Conservation (phyloP, 1,140 invertebrate species). For the Calycopis cecrops region DNA sequence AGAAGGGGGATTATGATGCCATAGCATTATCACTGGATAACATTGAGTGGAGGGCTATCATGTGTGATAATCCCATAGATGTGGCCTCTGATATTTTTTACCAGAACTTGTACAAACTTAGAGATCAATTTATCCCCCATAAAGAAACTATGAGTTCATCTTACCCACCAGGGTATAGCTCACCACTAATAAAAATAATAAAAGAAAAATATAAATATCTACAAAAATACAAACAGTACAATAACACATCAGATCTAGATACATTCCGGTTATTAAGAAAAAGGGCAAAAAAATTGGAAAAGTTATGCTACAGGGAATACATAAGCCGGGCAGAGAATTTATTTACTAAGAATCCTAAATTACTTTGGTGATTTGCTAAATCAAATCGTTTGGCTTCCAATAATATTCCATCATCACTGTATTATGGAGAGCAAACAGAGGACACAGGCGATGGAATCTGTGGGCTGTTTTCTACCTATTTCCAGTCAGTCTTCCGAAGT, state of each 20-base stretch:
- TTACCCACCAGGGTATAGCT: slow-evolving; percentile 24
- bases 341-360: slow-evolving; percentile 17
- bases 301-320: slow-evolving; percentile 14
- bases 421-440: neutral
- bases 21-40: neutral
- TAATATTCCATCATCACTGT: neutral
- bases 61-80: no score
- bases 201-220: slow-evolving; percentile 29
- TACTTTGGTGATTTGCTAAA: slow-evolving; percentile 25
- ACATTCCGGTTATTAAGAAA: slow-evolving; percentile 16
- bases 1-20: slow-evolving; percentile 2
- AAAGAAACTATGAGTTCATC: neutral
- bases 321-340: neutral
- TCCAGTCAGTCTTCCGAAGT: no score
- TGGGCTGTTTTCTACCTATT: no score
- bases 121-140: neutral
- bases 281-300: slow-evolving; percentile 18
- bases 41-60: neutral
- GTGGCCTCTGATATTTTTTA: neutral
- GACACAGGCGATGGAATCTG: neutral
- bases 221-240: slow-evolving; percentile 19
- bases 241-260: slow-evolving; percentile 15
- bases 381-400: neutral
- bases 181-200: slow-evolving; percentile 21
- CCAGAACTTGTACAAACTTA: neutral